Conservation (phyloP, 2,888 invertebrate genomes). For the Morpho deidamia region DNA sequence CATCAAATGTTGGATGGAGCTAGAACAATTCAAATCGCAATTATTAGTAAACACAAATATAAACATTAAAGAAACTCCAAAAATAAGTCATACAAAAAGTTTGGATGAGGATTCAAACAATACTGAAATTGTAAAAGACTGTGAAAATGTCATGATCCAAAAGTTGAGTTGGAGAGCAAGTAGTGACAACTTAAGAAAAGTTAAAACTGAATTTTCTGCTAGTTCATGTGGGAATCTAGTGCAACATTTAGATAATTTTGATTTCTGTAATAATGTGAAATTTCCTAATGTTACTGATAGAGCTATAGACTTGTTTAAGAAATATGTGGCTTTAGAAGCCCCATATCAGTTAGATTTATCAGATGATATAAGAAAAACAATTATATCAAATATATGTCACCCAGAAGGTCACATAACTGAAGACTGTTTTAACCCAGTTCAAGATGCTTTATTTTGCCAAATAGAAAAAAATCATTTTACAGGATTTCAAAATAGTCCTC, state of each 20-base stretch:
- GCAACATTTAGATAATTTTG: slow-evolving; percentile 36
- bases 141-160: slow-evolving; percentile 36
- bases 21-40: slow-evolving; percentile 80
- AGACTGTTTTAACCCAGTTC: slow-evolving; percentile 85
- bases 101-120: slow-evolving; percentile 49
- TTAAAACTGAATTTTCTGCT: slow-evolving; percentile 41
- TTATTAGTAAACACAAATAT: slow-evolving; percentile 30
- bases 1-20: slow-evolving; percentile 87
- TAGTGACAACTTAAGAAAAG: slow-evolving; percentile 35
- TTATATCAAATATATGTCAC: slow-evolving; percentile 82
- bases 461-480: slow-evolving; percentile 87
- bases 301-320: slow-evolving; percentile 86
- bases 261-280: slow-evolving; percentile 33
- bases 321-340: slow-evolving; percentile 85
- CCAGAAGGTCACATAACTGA: slow-evolving; percentile 82
- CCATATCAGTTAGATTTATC: slow-evolving; percentile 78
- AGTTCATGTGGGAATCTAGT: slow-evolving; percentile 55
- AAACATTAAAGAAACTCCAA: slow-evolving; percentile 36
- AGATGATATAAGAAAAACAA: slow-evolving; percentile 76
- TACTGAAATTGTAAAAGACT: slow-evolving; percentile 30
- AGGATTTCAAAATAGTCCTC: slow-evolving; percentile 90
- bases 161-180: slow-evolving; percentile 41
- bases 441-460: slow-evolving; percentile 81
- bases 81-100: slow-evolving; percentile 55
- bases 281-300: slow-evolving; percentile 63